Percentiles rank a stretch among this genome's conserved stretches.
Evolutionary conservation across 2,113 vertebrate species (phyloP).

Genomic region (Corythoichthys intestinalis): DNA sequence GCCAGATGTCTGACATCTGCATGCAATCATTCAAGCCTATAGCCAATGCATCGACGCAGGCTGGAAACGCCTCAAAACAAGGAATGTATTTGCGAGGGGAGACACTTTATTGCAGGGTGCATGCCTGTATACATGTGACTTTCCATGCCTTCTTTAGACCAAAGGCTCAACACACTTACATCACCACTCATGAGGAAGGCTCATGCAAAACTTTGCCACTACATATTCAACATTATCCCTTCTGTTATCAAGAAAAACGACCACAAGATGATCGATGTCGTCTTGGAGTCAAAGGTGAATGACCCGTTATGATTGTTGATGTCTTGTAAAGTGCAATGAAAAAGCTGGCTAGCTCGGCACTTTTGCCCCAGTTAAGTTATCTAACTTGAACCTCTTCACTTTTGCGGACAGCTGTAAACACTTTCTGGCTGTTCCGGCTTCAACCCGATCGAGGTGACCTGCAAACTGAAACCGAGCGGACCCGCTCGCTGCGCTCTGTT

Average conservation of each 20-base stretch:
- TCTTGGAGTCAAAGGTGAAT: too few relatives aligned
- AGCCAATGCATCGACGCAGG: slow-evolving; percentile 4
- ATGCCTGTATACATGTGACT: slow-evolving; percentile 28
- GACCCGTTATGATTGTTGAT: too few relatives aligned
- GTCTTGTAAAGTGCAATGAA: background rate
- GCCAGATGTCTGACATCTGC: slow-evolving; percentile 36
- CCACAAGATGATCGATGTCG: background rate
- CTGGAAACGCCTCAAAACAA: background rate
- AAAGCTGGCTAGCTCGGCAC: background rate
- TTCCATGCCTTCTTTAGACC: slow-evolving; percentile 27
- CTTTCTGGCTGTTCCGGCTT: slow-evolving; percentile 24
- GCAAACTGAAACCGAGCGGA: slow-evolving; percentile 53
- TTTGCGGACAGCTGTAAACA: slow-evolving; percentile 60
- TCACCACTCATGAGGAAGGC: slow-evolving; percentile 17
- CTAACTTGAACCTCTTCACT: slow-evolving; percentile 17
- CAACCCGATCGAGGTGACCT: slow-evolving; percentile 28
- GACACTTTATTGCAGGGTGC: slow-evolving; percentile 5
- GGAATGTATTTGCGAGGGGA: slow-evolving; percentile 7
- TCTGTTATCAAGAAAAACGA: background rate
- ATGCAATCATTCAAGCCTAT: slow-evolving; percentile 37
- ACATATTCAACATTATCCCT: slow-evolving; percentile 7
- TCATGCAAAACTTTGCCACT: slow-evolving; percentile 1
- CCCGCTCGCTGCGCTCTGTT: slow-evolving; percentile 1
- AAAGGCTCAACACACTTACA: background rate
- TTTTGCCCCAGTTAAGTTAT: background rate